Conservation (phyloP, 2,113 vertebrate genomes). For the Hydropotes inermis region DNA sequence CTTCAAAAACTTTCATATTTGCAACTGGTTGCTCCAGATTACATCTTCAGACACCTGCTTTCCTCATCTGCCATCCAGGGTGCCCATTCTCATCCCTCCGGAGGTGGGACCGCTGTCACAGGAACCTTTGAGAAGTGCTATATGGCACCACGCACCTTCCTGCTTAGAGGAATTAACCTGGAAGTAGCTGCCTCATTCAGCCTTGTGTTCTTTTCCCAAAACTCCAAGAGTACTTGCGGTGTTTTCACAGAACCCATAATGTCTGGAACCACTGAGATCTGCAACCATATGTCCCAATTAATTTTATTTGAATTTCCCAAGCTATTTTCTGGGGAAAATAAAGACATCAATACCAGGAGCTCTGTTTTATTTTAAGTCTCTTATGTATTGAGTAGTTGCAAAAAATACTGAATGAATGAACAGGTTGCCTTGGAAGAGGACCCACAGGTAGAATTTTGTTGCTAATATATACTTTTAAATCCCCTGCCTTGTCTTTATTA, state of each 20-base stretch:
- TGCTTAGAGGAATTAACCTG: not conserved
- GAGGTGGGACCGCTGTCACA: not conserved
- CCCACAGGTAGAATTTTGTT: slow-evolving; percentile 2
- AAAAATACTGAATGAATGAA: slow-evolving; percentile 11
- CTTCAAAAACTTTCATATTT: not conserved
- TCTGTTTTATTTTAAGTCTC: not conserved
- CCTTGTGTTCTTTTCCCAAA: not conserved
- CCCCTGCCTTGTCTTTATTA: slow-evolving; percentile 30
- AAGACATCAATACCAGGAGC: not conserved
- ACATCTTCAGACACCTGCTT: not conserved
- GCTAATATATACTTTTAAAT: not conserved
- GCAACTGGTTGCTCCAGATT: not conserved
- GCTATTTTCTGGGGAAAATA: not conserved
- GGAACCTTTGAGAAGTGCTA: not conserved
- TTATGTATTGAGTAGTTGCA: not conserved
- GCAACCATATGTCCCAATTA: not conserved
- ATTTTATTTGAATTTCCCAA: slow-evolving; percentile 31
- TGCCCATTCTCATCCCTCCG: not conserved
- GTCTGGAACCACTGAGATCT: not conserved
- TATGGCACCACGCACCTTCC: not conserved
- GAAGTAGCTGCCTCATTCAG: not conserved
- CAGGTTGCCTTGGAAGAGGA: not conserved
- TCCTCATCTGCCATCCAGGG: not conserved
- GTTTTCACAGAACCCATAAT: not conserved
- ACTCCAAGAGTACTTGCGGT: not conserved